Conservation (phyloP, 2,113 vertebrate species). For the Phainopepla nitens region DNA sequence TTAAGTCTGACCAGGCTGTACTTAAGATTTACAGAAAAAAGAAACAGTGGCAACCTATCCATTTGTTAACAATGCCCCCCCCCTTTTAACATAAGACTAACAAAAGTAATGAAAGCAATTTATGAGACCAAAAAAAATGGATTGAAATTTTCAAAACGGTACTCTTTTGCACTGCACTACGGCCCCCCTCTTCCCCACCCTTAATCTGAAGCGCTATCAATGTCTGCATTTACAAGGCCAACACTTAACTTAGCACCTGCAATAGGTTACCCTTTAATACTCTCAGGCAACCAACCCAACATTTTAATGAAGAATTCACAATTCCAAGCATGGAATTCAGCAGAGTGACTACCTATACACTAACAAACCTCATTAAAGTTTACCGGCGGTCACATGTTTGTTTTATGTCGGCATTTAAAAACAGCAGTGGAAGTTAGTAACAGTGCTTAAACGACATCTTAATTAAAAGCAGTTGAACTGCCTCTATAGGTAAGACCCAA, state of each 20-base stretch:
- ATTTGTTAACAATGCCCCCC: background rate
- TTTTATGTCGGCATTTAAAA: background rate
- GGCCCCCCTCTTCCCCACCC: background rate
- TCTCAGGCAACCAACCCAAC: background rate
- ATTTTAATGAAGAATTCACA: constrained; percentile 4
- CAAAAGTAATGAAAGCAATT: background rate
- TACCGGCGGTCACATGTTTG: background rate
- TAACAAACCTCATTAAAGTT: background rate
- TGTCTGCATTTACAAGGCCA: background rate
- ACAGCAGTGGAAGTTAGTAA: background rate
- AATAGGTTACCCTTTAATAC: constrained; percentile 13
- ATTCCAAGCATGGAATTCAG: constrained; percentile 7
- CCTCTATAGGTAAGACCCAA: background rate
- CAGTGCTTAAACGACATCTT: background rate
- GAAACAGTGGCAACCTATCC: background rate
- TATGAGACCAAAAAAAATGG: fast-evolving
- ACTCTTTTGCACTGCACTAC: background rate
- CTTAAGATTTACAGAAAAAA: constrained; percentile 36
- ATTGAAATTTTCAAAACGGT: background rate
- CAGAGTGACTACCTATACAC: background rate
- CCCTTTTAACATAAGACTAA: background rate
- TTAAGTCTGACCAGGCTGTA: constrained; percentile 39
- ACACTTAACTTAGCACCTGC: background rate
- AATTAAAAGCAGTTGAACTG: constrained; percentile 17
- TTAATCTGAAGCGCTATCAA: background rate